Conservation (phyloP, 2,113 vertebrate genomes). For the Sylvia atricapilla region DNA sequence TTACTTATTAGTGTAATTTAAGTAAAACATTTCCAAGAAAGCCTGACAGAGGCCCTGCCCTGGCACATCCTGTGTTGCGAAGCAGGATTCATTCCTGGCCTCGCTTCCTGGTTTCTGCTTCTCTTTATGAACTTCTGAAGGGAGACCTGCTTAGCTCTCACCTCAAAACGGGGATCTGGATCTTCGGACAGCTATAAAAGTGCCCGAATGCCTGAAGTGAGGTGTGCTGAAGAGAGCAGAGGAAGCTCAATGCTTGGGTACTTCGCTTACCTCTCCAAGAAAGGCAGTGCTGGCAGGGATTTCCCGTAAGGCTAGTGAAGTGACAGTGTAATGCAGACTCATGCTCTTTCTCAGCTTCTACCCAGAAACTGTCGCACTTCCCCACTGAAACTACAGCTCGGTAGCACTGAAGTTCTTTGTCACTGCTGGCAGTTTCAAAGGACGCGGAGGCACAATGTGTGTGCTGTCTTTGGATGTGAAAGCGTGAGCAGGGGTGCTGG, state of each 20-base stretch:
- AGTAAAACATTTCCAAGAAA: not conserved
- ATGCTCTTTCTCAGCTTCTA: not conserved
- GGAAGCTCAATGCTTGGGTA: not conserved
- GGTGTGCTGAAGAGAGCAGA: not conserved
- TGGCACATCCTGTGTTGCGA: not conserved
- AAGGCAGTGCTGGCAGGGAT: not conserved
- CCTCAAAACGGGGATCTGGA: not conserved
- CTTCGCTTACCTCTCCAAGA: not conserved
- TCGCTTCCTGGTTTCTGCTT: constrained; percentile 20
- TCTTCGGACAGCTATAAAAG: not conserved
- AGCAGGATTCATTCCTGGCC: not conserved
- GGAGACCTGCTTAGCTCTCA: not conserved
- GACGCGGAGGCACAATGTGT: not conserved
- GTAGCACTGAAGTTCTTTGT: not conserved
- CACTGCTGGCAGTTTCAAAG: not conserved
- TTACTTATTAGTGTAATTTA: not conserved
- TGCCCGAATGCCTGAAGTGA: not conserved
- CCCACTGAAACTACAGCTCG: not conserved
- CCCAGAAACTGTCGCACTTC: not conserved
- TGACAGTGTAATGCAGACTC: not conserved
- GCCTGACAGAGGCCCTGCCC: not conserved
- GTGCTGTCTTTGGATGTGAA: not conserved
- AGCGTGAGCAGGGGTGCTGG: rapidly evolving
- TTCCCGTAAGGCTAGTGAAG: not conserved
- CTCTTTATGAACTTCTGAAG: not conserved